Evolutionary conservation across 2,888 invertebrate species (phyloP).

Genomic region (Drosophila leonis): DNA sequence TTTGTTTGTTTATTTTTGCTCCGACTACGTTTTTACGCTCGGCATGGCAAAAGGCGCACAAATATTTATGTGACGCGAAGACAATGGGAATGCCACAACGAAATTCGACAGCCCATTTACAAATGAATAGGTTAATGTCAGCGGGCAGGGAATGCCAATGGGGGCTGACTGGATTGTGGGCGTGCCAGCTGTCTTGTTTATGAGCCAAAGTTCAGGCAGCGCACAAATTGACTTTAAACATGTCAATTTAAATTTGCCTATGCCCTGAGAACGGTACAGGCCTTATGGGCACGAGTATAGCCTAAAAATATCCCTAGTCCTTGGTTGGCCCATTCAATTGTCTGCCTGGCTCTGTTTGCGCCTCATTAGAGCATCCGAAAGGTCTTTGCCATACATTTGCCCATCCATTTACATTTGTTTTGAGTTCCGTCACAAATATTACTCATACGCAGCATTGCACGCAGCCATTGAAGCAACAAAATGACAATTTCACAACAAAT

Average conservation of each 20-base stretch:
- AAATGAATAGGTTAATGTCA: slow-evolving; percentile 79
- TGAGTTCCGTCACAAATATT: slow-evolving; percentile 54
- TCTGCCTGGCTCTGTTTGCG: slow-evolving; percentile 40
- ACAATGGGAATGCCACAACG: slow-evolving; percentile 52
- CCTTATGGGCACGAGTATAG: neutral
- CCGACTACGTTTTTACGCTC: slow-evolving; percentile 73
- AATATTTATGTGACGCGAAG: slow-evolving; percentile 77
- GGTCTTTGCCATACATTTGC: slow-evolving; percentile 38
- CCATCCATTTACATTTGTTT: slow-evolving; percentile 44
- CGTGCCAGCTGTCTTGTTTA: slow-evolving; percentile 60
- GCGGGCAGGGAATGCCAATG: slow-evolving; percentile 10
- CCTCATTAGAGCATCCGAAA: slow-evolving; percentile 64
- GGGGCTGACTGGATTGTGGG: slow-evolving; percentile 6
- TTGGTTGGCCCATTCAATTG: slow-evolving; percentile 15
- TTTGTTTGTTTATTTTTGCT: slow-evolving; percentile 48
- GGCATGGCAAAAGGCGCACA: slow-evolving; percentile 73
- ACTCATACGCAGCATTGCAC: slow-evolving; percentile 78
- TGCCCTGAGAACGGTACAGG: neutral
- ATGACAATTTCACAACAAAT: slow-evolving; percentile 80
- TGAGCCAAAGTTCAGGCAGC: slow-evolving; percentile 59
- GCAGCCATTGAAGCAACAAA: slow-evolving; percentile 75
- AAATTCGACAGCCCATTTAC: slow-evolving; percentile 80
- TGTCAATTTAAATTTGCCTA: slow-evolving; percentile 68
- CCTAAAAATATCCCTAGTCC: neutral
- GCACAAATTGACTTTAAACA: slow-evolving; percentile 77